These are phyloP conservation scores for Tetanocera ferruginea DNA, from an alignment of 2,888 invertebrate species.

Conservation along the genomic window DNA sequence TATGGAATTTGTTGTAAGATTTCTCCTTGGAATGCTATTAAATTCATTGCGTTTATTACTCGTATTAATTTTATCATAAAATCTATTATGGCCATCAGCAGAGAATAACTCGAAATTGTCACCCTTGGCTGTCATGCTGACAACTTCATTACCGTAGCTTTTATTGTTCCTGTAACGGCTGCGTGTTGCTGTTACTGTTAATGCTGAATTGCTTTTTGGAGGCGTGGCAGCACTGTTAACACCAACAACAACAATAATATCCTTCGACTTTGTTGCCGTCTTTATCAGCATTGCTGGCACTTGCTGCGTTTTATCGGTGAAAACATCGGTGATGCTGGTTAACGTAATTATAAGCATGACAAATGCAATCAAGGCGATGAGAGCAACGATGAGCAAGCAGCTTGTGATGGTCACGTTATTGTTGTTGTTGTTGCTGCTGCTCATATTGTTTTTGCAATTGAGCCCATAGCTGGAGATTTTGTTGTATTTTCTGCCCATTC, in stretches of 20 bases:
- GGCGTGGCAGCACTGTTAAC: slow-evolving; percentile 35
- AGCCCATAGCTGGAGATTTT: background rate
- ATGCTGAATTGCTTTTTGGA: slow-evolving; percentile 5
- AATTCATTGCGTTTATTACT: slow-evolving; percentile 49
- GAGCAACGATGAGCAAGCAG: background rate
- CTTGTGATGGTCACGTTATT: slow-evolving; percentile 14
- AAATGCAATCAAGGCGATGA: slow-evolving; percentile 26
- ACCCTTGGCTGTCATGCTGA: background rate
- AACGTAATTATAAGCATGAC: slow-evolving; percentile 23
- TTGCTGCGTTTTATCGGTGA: slow-evolving; percentile 2
- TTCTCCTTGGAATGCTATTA: slow-evolving; percentile 27
- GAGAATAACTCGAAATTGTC: background rate
- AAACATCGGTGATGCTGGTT: slow-evolving; percentile 5
- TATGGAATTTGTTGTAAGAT: slow-evolving; percentile 31
- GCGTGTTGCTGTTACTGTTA: slow-evolving; percentile 54
- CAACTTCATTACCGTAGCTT: background rate
- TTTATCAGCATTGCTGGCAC: background rate
- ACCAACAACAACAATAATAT: background rate
- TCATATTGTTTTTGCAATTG: background rate
- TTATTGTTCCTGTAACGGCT: slow-evolving; percentile 47
- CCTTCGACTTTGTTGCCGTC: background rate
- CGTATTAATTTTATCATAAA: slow-evolving; percentile 50
- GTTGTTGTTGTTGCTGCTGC: slow-evolving; percentile 4
- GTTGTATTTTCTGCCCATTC: background rate
- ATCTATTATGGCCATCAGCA: slow-evolving; percentile 39